Base-by-base conservation (phyloP, 2,888 invertebrate genomes). In the Alsophila aescularia region DNA sequence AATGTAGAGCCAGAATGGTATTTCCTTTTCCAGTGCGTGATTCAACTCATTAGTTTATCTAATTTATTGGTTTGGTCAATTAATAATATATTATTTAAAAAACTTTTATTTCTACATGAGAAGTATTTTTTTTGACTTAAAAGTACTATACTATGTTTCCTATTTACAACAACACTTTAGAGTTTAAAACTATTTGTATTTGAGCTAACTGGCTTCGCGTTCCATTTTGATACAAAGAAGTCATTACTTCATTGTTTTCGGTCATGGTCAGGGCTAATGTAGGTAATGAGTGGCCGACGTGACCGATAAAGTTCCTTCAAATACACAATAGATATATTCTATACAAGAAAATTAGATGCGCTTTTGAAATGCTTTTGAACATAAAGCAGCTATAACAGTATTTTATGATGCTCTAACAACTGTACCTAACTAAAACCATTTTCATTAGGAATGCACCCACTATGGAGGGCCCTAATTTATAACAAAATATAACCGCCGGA, bases 391-490 rank as follows among this genome's bases (percentile, higher is more conserved):
- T n/a, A 37, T 49, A 49, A 49, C 34, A 29, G 21, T 50, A 44
- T 50, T 52, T 52, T 34, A 49, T 41, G 54, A 49, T 37, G 51
- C 51, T 45, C 49, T 54, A 66, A 64, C 60, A 67, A 69, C 63
- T 52, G 29, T 44, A 66, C 65, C 41, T 66, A 66, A 65, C 42
- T 66, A 65, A 65, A 67, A 65, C 69, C 62, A 67, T 72, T 77
- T 71, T 62, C 70, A 75, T 75, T 73, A 73, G 71, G 45, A 57
- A 55, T 59, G 56, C 66, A 63, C 65, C 62, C 57, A 53, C 64
- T 60, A 65, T 64, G 66, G 66, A 60, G 55, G 66, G 52, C 61
- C 70, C 64, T 77, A 66, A 71, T 67, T 76, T 62, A 57, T 63
- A 66, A 70, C 66, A 54, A 70, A 72, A 72, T 60, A 62, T 64